These are phyloP conservation scores for Palloptera scutellata DNA, from an alignment of 2,888 invertebrate species.

Conservation along the genomic window DNA sequence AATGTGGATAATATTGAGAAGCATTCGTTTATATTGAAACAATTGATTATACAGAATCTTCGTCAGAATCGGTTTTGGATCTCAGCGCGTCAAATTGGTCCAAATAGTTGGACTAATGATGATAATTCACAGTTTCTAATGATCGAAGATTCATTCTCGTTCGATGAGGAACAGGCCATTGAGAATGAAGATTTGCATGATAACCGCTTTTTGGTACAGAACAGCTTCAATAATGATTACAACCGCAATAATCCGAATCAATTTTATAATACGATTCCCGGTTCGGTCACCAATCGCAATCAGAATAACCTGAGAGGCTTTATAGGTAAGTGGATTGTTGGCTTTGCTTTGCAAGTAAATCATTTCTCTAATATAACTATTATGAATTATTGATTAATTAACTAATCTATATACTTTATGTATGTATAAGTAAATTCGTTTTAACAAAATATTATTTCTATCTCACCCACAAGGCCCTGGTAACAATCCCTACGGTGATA, in stretches of 20 bases:
- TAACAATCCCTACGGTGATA: conserved; percentile 49
- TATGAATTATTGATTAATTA: too few species aligned
- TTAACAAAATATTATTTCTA: too few species aligned
- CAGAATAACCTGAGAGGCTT: conserved; percentile 53
- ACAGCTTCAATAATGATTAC: conserved; percentile 46
- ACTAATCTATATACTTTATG: too few species aligned
- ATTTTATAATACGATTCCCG: conserved; percentile 48
- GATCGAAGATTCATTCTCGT: conserved; percentile 83
- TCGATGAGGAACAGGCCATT: conserved; percentile 67
- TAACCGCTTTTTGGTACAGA: conserved; percentile 58
- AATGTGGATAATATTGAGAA: conserved; percentile 84
- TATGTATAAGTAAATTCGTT: too few species aligned
- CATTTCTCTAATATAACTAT: not conserved
- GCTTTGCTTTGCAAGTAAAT: not conserved
- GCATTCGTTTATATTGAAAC: conserved; percentile 84
- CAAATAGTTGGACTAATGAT: conserved; percentile 84
- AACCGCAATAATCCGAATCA: conserved; percentile 50
- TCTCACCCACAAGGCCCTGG: conserved; percentile 35
- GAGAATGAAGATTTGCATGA: conserved; percentile 63
- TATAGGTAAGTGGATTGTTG: conserved; percentile 44
- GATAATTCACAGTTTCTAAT: conserved; percentile 82
- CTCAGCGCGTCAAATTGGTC: conserved; percentile 77
- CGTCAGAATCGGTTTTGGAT: conserved; percentile 88
- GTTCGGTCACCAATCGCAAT: conserved; percentile 50
- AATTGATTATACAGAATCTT: conserved; percentile 83